A percentile compares a stretch with the other conserved stretches of the same genome.
These are phyloP conservation scores for Solenopsis fugax DNA, from an alignment of 1,140 invertebrate genomes.

Conservation along the genomic window DNA sequence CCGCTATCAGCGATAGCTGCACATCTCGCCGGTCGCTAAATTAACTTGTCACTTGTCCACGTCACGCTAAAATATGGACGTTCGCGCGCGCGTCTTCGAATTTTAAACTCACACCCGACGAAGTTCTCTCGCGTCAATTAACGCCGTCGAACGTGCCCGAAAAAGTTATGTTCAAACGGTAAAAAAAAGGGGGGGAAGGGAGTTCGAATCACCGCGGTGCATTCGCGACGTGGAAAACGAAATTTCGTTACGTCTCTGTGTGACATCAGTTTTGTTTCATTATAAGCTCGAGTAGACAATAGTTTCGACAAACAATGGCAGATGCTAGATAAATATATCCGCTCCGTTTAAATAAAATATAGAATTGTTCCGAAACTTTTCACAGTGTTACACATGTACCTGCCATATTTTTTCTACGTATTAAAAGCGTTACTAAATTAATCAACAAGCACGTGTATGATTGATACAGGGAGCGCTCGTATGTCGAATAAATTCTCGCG, in stretches of 20 bases:
- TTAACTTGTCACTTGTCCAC: constrained; percentile 47
- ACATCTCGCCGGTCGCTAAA: constrained; percentile 26
- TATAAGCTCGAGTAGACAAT: background rate
- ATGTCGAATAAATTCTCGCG: background rate
- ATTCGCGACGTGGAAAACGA: background rate
- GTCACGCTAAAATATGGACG: constrained; percentile 22
- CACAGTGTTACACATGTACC: background rate
- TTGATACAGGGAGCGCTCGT: background rate
- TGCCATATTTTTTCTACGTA: background rate
- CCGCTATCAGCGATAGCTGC: constrained; percentile 9
- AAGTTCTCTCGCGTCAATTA: constrained; percentile 36
- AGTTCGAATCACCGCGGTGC: background rate
- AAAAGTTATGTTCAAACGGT: background rate
- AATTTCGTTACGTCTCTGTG: background rate
- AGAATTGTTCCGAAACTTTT: background rate
- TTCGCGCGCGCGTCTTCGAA: constrained; percentile 25
- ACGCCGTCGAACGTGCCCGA: background rate
- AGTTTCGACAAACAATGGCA: background rate
- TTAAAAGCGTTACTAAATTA: constrained; percentile 22
- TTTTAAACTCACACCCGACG: constrained; percentile 10
- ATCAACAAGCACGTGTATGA: background rate
- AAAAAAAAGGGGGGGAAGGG: background rate
- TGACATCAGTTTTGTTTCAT: constrained; percentile 5
- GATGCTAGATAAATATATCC: constrained; percentile 24
- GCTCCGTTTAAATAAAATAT: background rate